Evolutionary conservation across 2,113 vertebrate genomes (phyloP).

Genomic region (Cynopterus brachyotis): DNA sequence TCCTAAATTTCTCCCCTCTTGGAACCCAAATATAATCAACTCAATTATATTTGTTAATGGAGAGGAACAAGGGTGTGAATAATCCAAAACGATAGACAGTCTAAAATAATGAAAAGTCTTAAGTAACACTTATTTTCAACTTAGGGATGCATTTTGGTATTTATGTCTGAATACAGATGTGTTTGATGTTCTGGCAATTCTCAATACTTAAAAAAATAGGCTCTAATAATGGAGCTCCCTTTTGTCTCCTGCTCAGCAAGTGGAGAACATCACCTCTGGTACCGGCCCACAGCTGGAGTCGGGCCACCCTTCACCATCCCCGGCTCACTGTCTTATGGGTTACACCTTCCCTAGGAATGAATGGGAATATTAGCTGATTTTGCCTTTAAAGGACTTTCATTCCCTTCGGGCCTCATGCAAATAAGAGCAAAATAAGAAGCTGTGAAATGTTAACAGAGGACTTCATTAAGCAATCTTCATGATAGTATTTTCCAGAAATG

Average conservation of each 20-base stretch:
- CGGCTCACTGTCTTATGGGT: neutral
- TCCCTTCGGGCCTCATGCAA: constrained; percentile 68
- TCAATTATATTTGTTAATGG: constrained; percentile 41
- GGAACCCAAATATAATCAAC: neutral
- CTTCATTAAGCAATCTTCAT: constrained; percentile 69
- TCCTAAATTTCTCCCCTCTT: neutral
- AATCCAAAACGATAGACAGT: constrained; percentile 18
- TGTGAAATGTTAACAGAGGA: constrained; percentile 70
- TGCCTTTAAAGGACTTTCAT: constrained; percentile 54
- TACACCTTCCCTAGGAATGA: neutral
- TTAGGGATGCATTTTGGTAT: constrained; percentile 7
- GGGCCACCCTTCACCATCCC: neutral
- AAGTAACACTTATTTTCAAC: constrained; percentile 33
- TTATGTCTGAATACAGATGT: constrained; percentile 18
- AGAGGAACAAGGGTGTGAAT: constrained; percentile 22
- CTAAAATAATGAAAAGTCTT: neutral
- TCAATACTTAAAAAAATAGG: neutral
- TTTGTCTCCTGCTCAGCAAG: no score
- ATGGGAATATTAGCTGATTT: neutral
- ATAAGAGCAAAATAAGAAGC: constrained; percentile 62
- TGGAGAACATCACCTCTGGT: neutral
- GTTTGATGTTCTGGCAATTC: constrained; percentile 53
- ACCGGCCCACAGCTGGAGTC: neutral
- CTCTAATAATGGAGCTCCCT: neutral
- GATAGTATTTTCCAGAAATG: constrained; percentile 60